Conservation (phyloP, 2,888 invertebrate species). For the Cabera pusaria region DNA sequence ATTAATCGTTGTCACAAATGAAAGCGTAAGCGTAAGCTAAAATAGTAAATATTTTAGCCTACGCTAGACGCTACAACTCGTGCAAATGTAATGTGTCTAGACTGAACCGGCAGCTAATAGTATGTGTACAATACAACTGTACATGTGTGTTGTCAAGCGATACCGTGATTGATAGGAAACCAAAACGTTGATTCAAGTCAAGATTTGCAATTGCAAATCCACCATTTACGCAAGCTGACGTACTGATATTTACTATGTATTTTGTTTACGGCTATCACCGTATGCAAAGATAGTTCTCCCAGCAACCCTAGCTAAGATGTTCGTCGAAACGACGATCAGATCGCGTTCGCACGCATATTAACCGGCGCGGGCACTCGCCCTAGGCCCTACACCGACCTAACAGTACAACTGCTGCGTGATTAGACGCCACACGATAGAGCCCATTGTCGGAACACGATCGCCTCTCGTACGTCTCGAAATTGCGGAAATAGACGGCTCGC, state of each 20-base stretch:
- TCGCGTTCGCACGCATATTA: conserved; percentile 82
- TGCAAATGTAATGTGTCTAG: too few species aligned
- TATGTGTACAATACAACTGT: too few species aligned
- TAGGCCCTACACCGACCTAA: conserved; percentile 68
- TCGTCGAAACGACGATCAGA: conserved; percentile 60
- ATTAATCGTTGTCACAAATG: too few species aligned
- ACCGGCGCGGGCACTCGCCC: conserved; percentile 49
- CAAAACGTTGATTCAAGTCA: too few species aligned
- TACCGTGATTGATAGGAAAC: too few species aligned
- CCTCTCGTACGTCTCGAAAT: conserved; percentile 78
- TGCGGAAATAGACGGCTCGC: conserved; percentile 79
- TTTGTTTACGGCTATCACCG: conserved; percentile 49
- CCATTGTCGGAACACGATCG: conserved; percentile 81
- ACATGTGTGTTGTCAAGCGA: too few species aligned
- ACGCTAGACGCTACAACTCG: too few species aligned
- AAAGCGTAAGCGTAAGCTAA: too few species aligned
- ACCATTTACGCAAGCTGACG: not conserved
- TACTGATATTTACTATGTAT: not conserved
- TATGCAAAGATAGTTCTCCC: conserved; percentile 47
- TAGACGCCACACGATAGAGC: conserved; percentile 81
- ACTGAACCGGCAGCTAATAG: too few species aligned
- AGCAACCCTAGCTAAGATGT: conserved; percentile 43
- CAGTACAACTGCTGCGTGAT: conserved; percentile 76
- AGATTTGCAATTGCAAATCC: too few species aligned
- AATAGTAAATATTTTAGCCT: too few species aligned